phyloP scores from a whole-genome alignment of 2,113 vertebrate genomes.

The Peromyscus polionotus region DNA sequence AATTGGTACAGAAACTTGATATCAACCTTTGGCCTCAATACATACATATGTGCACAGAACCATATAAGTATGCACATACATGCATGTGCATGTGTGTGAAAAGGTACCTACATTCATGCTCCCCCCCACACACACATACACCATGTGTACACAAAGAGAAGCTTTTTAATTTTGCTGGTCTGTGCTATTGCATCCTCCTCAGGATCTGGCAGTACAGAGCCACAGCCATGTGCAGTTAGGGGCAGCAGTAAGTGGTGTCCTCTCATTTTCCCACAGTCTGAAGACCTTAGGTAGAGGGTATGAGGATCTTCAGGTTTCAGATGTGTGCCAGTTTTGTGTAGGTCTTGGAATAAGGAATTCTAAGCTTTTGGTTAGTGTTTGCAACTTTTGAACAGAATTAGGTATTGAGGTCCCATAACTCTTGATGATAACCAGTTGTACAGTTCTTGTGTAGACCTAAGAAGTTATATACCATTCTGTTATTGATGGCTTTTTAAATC shows the following conservation, averaged over 20 bases:
- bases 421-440: background rate
- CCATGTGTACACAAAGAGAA: background rate
- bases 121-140: too few species aligned
- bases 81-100: too few species aligned
- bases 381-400: background rate
- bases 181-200: too few species aligned
- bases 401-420: background rate
- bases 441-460: background rate
- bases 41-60: background rate
- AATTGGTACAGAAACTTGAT: background rate
- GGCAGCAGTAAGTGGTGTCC: background rate
- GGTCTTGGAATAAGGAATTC: background rate
- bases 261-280: background rate
- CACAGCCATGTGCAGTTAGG: background rate
- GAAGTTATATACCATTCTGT: background rate
- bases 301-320: background rate
- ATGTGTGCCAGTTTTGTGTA: too few species aligned
- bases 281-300: background rate
- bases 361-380: background rate
- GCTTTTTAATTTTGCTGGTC: background rate
- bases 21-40: background rate
- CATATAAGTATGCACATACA: background rate
- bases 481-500: conserved; percentile 18
- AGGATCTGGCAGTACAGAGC: background rate
- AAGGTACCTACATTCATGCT: background rate